phyloP scores from a whole-genome alignment of 2,888 invertebrate species.

The Agrochola lychnidis region DNA sequence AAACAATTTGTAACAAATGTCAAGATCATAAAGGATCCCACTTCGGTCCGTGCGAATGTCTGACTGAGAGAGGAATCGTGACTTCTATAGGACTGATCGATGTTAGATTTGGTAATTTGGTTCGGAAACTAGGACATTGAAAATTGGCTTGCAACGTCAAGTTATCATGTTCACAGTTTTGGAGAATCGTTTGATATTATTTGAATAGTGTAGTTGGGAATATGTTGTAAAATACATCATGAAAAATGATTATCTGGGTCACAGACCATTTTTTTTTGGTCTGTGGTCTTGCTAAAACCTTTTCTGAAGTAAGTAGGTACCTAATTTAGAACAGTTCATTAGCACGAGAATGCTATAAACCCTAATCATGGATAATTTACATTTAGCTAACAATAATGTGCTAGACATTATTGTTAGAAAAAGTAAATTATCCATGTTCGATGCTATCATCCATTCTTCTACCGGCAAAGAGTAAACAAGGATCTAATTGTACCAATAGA shows the following conservation, averaged over 20 bases:
- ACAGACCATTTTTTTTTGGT: background rate
- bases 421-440: constrained; percentile 34
- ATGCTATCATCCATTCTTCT: constrained; percentile 36
- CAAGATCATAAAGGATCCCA: constrained; percentile 75
- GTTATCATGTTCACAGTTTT: background rate
- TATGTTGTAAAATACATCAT: background rate
- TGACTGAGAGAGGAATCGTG: constrained; percentile 65
- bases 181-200: background rate
- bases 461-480: constrained; percentile 44
- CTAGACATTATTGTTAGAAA: background rate
- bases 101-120: constrained; percentile 51
- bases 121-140: constrained; percentile 41
- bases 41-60: constrained; percentile 62
- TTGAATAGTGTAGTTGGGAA: background rate
- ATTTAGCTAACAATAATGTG: no score
- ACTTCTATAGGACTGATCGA: constrained; percentile 55
- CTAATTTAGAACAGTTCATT: background rate
- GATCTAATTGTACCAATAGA: constrained; percentile 54
- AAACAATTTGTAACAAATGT: constrained; percentile 78
- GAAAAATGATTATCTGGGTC: background rate
- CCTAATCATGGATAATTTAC: no score
- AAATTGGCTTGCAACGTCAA: constrained; percentile 22
- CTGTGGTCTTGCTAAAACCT: no score
- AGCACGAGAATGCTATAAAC: background rate
- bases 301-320: background rate